A percentile compares a stretch with the other conserved stretches of the same genome.
Evolutionary conservation across 2,113 vertebrate species (phyloP).

Genomic region (Ameiurus melas): DNA sequence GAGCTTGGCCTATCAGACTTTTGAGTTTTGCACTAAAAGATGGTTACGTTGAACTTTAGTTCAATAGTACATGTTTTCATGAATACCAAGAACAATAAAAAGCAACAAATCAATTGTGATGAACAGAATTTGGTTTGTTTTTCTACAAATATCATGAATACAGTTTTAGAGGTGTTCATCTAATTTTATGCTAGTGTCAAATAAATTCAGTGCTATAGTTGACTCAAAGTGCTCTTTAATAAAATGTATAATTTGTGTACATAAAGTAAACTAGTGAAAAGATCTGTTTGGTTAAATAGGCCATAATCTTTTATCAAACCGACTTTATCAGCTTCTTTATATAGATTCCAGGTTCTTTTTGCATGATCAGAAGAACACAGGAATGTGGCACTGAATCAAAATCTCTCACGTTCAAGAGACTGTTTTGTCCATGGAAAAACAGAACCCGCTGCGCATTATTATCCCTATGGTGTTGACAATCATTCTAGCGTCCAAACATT

Average conservation of each 20-base stretch:
- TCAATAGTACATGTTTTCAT: neutral
- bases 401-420: neutral
- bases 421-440: constrained; percentile 44
- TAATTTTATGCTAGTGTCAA: too few species aligned
- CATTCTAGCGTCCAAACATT: constrained; percentile 41
- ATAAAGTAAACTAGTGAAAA: neutral
- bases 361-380: constrained; percentile 7
- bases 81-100: neutral
- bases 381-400: constrained; percentile 10
- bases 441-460: constrained; percentile 43
- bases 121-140: neutral
- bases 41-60: neutral
- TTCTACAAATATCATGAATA: neutral
- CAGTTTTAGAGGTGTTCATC: neutral
- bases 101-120: neutral
- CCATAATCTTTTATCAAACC: neutral
- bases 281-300: neutral
- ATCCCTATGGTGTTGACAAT: constrained; percentile 47
- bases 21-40: neutral
- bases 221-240: neutral
- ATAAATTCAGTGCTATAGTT: neutral
- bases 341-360: neutral
- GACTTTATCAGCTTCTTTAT: neutral
- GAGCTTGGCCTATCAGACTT: neutral
- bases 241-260: neutral